A percentile compares a stretch with the other conserved stretches of the same genome.
Conservation (phyloP, 1,140 invertebrate genomes). For the Scylla paramamosain region DNA sequence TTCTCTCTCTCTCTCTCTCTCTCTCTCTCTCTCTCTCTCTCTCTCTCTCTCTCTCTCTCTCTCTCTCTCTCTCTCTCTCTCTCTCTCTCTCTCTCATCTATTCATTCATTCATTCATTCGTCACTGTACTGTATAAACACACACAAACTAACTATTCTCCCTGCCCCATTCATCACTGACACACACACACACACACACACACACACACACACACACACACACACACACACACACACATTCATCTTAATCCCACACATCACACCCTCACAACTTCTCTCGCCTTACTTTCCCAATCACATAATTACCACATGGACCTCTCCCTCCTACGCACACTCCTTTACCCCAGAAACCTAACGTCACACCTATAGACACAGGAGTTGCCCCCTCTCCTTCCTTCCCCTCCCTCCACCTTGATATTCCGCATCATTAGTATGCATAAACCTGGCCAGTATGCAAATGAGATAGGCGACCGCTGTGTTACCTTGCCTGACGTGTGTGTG, state of each 20-base stretch:
- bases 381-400: neutral
- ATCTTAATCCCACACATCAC: neutral
- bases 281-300: neutral
- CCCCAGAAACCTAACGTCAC: neutral
- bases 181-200: neutral
- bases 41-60: no score
- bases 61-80: no score
- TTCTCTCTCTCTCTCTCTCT: no score
- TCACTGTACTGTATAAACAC: neutral
- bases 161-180: neutral
- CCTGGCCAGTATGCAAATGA: conserved; percentile 2
- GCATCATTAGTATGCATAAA: neutral
- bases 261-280: neutral
- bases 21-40: no score
- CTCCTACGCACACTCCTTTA: neutral
- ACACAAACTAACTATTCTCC: neutral
- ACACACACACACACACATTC: conserved; percentile 16
- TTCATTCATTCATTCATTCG: neutral
- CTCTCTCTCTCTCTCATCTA: neutral
- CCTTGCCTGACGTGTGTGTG: neutral
- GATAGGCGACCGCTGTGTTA: neutral
- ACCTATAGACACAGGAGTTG: neutral
- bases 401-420: neutral
- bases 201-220: conserved; percentile 20
- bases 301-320: neutral